Percentiles rank a stretch among this genome's conserved stretches.
Evolutionary conservation across 2,888 invertebrate genomes (phyloP).

Genomic region (Nemoura dubitans): DNA sequence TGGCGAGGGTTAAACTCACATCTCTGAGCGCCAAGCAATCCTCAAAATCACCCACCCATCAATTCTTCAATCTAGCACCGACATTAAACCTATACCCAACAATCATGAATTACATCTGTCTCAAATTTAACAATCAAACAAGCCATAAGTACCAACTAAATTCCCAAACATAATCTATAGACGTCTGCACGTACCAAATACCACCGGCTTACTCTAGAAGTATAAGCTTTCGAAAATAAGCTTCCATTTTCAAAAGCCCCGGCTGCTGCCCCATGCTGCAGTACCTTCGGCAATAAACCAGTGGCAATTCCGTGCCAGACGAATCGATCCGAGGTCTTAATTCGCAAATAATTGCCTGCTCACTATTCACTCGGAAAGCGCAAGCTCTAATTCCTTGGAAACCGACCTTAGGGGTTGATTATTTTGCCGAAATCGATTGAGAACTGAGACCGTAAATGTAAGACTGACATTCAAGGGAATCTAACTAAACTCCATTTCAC

Average conservation of each 20-base stretch:
- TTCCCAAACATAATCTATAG: background rate
- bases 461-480: background rate
- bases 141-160: background rate
- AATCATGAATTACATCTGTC: too few species aligned
- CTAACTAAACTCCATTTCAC: too few species aligned
- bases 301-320: background rate
- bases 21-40: too few species aligned
- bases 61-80: too few species aligned
- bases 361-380: background rate
- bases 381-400: background rate
- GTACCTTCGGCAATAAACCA: background rate
- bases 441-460: background rate
- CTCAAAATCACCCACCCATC: too few species aligned
- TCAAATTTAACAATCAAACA: too few species aligned
- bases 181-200: background rate
- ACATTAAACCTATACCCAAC: too few species aligned
- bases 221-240: background rate
- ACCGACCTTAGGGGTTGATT: constrained; percentile 1
- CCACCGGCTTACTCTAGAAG: background rate
- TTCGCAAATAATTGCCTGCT: background rate
- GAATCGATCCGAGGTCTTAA: background rate
- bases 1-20: too few species aligned
- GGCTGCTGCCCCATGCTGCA: background rate
- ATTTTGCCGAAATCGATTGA: background rate
- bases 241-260: background rate